Percentiles rank a stretch among this genome's conserved stretches.
Evolutionary conservation across 2,797 vertebrate genomes (phyloP).

Genomic region (Mormyrus proboscirostris): DNA sequence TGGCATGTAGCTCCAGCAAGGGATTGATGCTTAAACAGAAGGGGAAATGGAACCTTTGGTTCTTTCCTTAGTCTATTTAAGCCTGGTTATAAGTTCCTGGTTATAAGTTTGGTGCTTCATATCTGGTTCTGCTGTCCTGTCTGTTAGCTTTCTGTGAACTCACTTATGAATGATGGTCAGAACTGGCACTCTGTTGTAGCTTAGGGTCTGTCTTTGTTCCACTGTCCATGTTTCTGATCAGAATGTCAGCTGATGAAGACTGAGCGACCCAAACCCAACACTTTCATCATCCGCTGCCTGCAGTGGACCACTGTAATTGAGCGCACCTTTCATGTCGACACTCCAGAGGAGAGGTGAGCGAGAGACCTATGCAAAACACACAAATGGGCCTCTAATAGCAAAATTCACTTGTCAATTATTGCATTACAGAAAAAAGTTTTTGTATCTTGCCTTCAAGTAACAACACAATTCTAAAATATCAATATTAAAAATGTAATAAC

Average conservation of each 20-base stretch:
- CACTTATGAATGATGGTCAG: not conserved
- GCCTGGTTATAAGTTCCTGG: not conserved
- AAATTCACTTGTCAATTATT: not conserved
- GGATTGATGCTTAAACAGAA: not conserved
- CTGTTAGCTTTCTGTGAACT: not conserved
- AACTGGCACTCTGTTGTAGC: not conserved
- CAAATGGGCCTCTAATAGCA: not conserved
- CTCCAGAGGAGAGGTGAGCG: not conserved
- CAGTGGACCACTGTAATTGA: conserved; percentile 2
- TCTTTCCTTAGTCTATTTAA: not conserved
- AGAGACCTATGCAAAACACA: not conserved
- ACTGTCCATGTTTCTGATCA: not conserved
- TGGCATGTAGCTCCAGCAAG: not conserved
- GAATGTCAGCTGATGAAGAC: conserved; percentile 5
- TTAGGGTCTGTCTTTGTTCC: not conserved
- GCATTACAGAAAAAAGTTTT: not conserved
- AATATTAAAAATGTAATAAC: not conserved
- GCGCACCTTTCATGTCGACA: not conserved
- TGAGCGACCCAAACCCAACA: not conserved
- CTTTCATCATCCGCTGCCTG: not conserved
- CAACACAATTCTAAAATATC: not conserved
- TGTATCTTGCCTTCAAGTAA: not conserved
- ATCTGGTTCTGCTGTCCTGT: not conserved
- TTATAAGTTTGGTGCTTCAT: not conserved
- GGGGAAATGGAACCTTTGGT: not conserved